Conservation (phyloP, 1,140 invertebrate genomes). For the Panagrolaimus sp. region DNA sequence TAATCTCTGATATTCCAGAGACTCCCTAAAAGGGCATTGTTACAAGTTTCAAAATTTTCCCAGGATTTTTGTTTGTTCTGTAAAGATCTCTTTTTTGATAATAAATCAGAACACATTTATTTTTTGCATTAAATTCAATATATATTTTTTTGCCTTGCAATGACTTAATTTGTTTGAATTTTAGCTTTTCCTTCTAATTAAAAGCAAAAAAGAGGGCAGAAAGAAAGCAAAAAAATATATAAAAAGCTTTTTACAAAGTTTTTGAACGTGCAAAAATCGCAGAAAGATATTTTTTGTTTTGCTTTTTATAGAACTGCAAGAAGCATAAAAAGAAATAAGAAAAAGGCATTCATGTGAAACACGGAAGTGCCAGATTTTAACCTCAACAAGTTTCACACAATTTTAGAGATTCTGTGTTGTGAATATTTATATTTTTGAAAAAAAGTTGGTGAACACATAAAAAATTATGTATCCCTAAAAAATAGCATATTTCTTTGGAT, state of each 20-base stretch:
- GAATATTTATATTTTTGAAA: too few species aligned
- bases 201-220: not conserved
- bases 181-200: not conserved
- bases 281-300: too few species aligned
- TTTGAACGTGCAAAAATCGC: too few species aligned
- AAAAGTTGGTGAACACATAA: too few species aligned
- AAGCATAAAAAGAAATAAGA: too few species aligned
- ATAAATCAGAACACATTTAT: not conserved
- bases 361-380: too few species aligned
- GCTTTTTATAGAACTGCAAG: too few species aligned
- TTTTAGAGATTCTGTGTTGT: too few species aligned
- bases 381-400: too few species aligned
- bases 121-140: not conserved
- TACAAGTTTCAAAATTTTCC: slow-evolving; percentile 7
- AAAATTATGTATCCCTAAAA: too few species aligned
- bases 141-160: not conserved
- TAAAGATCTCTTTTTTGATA: not conserved
- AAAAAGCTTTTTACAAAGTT: not conserved
- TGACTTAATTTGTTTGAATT: not conserved
- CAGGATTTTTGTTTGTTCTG: not conserved
- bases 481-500: too few species aligned
- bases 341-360: too few species aligned
- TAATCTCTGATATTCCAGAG: slow-evolving; percentile 58
- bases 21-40: slow-evolving; percentile 48
- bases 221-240: not conserved